phyloP scores from a whole-genome alignment of 2,888 invertebrate genomes.

The Euphydryas editha region DNA sequence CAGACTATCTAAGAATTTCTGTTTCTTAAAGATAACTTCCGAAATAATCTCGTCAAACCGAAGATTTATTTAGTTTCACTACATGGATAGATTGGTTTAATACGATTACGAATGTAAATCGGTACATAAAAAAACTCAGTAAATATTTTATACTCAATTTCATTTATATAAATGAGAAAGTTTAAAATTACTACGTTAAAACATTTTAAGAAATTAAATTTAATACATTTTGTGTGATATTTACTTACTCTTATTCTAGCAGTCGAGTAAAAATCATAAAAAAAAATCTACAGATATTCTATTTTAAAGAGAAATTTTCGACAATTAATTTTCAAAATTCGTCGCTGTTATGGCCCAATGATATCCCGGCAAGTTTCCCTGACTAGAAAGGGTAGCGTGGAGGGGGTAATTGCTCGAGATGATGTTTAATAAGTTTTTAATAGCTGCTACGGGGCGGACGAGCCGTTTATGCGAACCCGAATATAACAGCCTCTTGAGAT shows the following conservation, averaged over 20 bases:
- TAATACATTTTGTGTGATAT: neutral
- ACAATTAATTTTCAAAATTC: constrained; percentile 7
- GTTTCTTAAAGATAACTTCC: too few species aligned
- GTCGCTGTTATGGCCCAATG: constrained; percentile 34
- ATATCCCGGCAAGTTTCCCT: constrained; percentile 35
- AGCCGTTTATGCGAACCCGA: constrained; percentile 69
- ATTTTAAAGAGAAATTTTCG: neutral
- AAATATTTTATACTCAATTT: too few species aligned
- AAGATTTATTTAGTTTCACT: too few species aligned
- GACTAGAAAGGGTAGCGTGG: constrained; percentile 44
- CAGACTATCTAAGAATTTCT: too few species aligned
- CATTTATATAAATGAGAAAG: too few species aligned
- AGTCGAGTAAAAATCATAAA: neutral
- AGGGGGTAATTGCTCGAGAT: constrained; percentile 85
- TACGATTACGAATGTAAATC: too few species aligned
- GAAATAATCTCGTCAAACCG: too few species aligned
- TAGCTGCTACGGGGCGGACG: constrained; percentile 78
- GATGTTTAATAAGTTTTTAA: constrained; percentile 88
- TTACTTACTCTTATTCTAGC: neutral
- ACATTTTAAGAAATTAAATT: too few species aligned
- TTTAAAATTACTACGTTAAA: too few species aligned
- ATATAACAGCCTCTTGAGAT: constrained; percentile 53
- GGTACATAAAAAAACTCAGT: too few species aligned
- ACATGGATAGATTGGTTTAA: too few species aligned
- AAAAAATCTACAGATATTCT: neutral